Base-by-base conservation (phyloP, 2,888 invertebrate genomes). In the Phyto melanocephala region DNA sequence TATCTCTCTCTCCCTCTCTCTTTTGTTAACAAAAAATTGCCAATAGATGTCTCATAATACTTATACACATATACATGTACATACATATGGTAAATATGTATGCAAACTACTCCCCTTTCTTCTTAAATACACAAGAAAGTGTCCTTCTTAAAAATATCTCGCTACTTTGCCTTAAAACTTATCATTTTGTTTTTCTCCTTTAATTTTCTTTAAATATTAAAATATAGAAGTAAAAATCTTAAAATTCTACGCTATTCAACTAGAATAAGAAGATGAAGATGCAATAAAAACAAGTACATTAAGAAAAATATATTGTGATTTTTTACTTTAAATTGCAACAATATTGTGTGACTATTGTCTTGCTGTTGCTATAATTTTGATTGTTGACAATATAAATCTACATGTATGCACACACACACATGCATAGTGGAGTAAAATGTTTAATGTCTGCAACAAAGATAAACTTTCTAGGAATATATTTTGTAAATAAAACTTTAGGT, bases 291-390 rank as follows among this genome's bases (percentile, higher is more conserved):
- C 17, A 50, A n/a, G n/a, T n/a, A 40, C 68, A 54, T 7, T 2
- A 56, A 58, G 20, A 45, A 58, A 7, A 67, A 37, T 33, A 45
- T 45, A 15, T n/a, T n/a, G n/a, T n/a, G n/a, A 58, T 75, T 67
- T 58, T 37, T 58, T n/a, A 47, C 50, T 58, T 50, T 67, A 67
- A 50, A 75, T 67, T 58, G 67, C 50, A 40, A 60, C 67, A 76
- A 67, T 67, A 76, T 76, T 76, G 56, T 67, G 22, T 58, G 47
- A 71, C 42, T 65, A 56, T 33, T 54, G 20, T 35, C 7, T 20
- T 63, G 42, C 20, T 72, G 54, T 42, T 65, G 54, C 45, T 71
- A 71, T 71, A 47, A 50, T 35, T 60, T 65, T 56, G 17, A 56
- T 56, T 75, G 56, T 56, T 65, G 56, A 75, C 65, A 56, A 54